Base-by-base conservation (phyloP, 2,797 vertebrate species). In the Muscicapa comitata region DNA sequence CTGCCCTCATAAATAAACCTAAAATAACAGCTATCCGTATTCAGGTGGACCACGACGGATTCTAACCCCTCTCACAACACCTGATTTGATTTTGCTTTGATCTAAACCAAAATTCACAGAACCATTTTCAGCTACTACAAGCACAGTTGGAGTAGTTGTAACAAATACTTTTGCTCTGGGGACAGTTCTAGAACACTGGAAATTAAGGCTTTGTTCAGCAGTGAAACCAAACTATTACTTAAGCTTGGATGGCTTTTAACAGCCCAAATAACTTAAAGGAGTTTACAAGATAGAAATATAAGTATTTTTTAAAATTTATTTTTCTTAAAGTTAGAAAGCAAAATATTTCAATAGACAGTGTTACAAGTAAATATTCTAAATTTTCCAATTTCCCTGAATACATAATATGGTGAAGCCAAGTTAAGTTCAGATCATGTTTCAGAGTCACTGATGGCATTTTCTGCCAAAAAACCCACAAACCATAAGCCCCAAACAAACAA, bases 401-500 rank as follows among this genome's bases (percentile, higher is more conserved):
- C 4, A 21, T 13, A 18, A 31, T 24, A 1, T 28, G 19, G 5
- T 40, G 9, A 88, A 90, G 11, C 7, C 43, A 57, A 57, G 8
- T 58, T 50, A 47, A 58, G n/a, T 59, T 73, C 43, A 75, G 40
- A 73, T n/a, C 2, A 25, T 10, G 1, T 47, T 85, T 87, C 31
- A 80, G 7, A 77, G 7, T 19, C 28, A 61, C 11, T 61, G 35
- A 65, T 16, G 48, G 4, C 2, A 42, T 75, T 65, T 86, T 61
- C 26, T 71, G 4, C 1, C 2, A 35, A 33, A 18, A 17, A 17
- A 2, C 0, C 7, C 29, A 10, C 17, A 54, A 47, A 29, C 8
- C 6, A 62, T 21, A 12, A 26, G 9, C 6, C 4, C 6, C 2
- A 61, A 59, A 16, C 7, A 31, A 66, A 12, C 2, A 21, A 43